phyloP scores from a whole-genome alignment of 2,888 invertebrate genomes.

The Hemithea aestivaria region DNA sequence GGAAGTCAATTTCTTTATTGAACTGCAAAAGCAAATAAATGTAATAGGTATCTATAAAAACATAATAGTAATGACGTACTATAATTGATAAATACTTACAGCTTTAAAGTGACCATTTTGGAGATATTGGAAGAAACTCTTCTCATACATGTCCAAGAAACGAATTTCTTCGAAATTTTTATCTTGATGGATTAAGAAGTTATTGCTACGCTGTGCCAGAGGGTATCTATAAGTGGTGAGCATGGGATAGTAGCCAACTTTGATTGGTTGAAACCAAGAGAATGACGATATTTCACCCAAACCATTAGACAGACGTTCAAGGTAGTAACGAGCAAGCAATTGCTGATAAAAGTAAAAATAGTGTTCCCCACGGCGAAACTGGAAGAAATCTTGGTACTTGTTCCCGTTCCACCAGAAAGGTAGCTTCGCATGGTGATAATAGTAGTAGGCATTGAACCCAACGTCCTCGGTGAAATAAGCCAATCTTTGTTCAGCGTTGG shows the following conservation, averaged over 20 bases:
- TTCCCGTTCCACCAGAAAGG: slow-evolving; percentile 82
- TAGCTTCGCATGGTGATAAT: slow-evolving; percentile 79
- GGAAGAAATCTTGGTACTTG: slow-evolving; percentile 54
- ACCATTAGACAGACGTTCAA: slow-evolving; percentile 83
- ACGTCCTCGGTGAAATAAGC: slow-evolving; percentile 86
- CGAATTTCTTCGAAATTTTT: slow-evolving; percentile 66
- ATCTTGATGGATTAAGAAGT: slow-evolving; percentile 79
- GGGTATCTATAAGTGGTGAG: slow-evolving; percentile 49
- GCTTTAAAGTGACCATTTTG: slow-evolving; percentile 80
- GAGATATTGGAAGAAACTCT: slow-evolving; percentile 69
- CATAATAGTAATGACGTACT: neutral
- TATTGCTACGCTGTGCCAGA: slow-evolving; percentile 78
- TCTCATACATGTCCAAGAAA: slow-evolving; percentile 81
- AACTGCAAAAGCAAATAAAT: slow-evolving; percentile 40
- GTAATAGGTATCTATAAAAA: neutral
- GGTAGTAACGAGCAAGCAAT: slow-evolving; percentile 83
- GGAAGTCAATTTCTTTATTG: slow-evolving; percentile 52
- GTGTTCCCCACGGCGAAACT: slow-evolving; percentile 81
- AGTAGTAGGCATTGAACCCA: slow-evolving; percentile 83
- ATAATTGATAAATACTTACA: slow-evolving; percentile 42
- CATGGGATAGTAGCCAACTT: slow-evolving; percentile 52
- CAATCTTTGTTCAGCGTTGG: slow-evolving; percentile 78
- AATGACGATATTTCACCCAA: slow-evolving; percentile 80
- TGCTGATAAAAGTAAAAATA: slow-evolving; percentile 84
- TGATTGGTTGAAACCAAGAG: slow-evolving; percentile 80